A percentile compares a stretch with the other conserved stretches of the same genome.
These are phyloP conservation scores for Parambassis ranga DNA, from an alignment of 2,797 vertebrate genomes.

Conservation along the genomic window DNA sequence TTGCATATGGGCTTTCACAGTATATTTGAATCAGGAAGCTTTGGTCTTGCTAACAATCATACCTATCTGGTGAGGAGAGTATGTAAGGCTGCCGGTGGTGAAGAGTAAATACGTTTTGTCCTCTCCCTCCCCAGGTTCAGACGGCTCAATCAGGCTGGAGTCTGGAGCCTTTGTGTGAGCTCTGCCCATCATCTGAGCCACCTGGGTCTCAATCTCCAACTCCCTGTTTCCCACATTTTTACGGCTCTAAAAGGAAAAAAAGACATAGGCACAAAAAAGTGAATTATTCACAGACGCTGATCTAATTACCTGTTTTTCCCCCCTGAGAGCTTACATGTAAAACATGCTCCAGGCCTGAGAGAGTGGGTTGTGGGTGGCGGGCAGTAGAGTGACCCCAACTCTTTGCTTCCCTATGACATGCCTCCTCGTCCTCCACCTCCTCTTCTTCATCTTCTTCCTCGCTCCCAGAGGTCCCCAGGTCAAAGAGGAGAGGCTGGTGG, in stretches of 20 bases:
- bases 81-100: constrained; percentile 97
- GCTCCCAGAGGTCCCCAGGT: constrained; percentile 80
- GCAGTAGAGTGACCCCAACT: neutral
- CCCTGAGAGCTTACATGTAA: constrained; percentile 70
- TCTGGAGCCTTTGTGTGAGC: constrained; percentile 83
- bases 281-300: no score
- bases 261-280: neutral
- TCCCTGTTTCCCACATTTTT: constrained; percentile 71
- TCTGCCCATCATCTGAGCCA: constrained; percentile 87
- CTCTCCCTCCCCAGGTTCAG: constrained; percentile 66
- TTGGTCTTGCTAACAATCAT: constrained; percentile 1
- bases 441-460: constrained; percentile 81
- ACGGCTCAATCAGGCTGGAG: constrained; percentile 62
- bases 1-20: neutral
- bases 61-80: constrained; percentile 98
- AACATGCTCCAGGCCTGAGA: constrained; percentile 74
- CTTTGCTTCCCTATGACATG: constrained; percentile 21
- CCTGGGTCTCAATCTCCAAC: constrained; percentile 83
- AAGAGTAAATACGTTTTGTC: constrained; percentile 94
- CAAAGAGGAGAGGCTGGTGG: constrained; percentile 81
- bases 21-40: neutral
- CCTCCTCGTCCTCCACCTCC: constrained; percentile 39
- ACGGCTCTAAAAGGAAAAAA: constrained; percentile 43
- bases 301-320: no score
- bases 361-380: constrained; percentile 45